Evolutionary conservation across 2,113 vertebrate genomes (phyloP).

Genomic region (Indri indri): DNA sequence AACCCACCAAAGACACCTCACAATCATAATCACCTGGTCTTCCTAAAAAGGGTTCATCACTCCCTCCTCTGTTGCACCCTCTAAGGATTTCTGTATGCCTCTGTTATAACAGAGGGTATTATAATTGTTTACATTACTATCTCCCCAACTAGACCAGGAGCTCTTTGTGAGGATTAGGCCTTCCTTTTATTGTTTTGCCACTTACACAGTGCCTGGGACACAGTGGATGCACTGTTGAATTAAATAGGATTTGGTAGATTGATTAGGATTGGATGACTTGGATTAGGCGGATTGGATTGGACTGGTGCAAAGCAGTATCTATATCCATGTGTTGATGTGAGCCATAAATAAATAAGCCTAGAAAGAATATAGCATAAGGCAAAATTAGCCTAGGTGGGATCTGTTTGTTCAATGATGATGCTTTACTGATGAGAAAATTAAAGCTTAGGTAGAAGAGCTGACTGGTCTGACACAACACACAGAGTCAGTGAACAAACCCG

Average conservation of each 20-base stretch:
- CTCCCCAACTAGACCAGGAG: not conserved
- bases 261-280: not conserved
- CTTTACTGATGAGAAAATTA: not conserved
- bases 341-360: not conserved
- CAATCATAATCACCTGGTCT: not conserved
- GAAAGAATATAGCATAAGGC: not conserved
- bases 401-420: not conserved
- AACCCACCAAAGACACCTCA: not conserved
- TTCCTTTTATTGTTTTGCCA: not conserved
- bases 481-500: not conserved
- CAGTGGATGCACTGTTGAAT: not conserved
- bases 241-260: not conserved
- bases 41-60: not conserved
- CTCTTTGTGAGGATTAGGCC: not conserved
- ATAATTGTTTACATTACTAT: not conserved
- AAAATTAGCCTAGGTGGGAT: not conserved
- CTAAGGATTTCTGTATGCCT: not conserved
- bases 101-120: not conserved
- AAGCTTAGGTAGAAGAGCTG: not conserved
- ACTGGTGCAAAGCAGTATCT: not conserved
- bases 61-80: not conserved
- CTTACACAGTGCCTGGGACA: not conserved
- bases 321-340: not conserved
- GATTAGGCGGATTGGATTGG: not conserved
- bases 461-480: not conserved